phyloP scores from a whole-genome alignment of 2,797 vertebrate species.

The Bovichtus variegatus region DNA sequence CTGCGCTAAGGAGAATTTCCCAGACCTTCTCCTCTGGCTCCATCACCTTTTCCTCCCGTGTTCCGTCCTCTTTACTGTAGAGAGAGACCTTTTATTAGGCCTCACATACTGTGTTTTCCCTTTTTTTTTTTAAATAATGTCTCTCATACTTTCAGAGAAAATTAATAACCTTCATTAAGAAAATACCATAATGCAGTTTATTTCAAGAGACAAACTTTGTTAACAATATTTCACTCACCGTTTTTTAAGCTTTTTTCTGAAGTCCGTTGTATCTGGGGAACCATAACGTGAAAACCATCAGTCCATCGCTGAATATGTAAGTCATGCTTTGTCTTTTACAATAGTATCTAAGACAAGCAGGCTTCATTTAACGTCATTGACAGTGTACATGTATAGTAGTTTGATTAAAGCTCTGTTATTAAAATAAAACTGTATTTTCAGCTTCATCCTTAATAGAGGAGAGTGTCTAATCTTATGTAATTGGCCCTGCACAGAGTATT shows the following conservation, averaged over 20 bases:
- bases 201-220: not conserved
- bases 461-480: not conserved
- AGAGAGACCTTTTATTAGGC: not conserved
- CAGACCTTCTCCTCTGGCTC: conserved; percentile 87
- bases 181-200: not conserved
- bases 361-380: not conserved
- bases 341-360: not conserved
- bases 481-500: not conserved
- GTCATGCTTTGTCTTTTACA: not conserved
- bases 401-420: not conserved
- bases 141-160: not conserved
- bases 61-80: conserved; percentile 71
- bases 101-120: not conserved
- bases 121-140: not conserved
- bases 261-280: conserved; percentile 73
- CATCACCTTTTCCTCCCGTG: conserved; percentile 70
- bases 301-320: not conserved
- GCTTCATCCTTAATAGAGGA: not conserved
- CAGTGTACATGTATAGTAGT: not conserved
- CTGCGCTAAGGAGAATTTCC: conserved; percentile 91
- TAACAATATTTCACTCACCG: conserved; percentile 78
- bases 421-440: not conserved
- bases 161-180: not conserved
- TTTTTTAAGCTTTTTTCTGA: conserved; percentile 88
- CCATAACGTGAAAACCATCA: conserved; percentile 5